Conservation (phyloP, 30 jellyfish, hydroid and myxozoan genomes). For the Clytia hemisphaerica region DNA sequence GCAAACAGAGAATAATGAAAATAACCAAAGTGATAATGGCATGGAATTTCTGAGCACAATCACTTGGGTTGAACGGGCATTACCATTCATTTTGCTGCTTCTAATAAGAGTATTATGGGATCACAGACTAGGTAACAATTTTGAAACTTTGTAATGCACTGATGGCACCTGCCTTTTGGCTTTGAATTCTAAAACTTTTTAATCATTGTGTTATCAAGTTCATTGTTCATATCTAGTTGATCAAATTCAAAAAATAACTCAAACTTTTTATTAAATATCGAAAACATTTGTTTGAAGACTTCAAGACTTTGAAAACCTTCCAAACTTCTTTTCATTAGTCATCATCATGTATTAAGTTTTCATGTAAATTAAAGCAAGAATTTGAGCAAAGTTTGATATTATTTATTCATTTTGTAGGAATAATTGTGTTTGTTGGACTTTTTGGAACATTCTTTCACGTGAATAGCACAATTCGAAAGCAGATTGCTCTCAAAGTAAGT, state of each 20-base stretch:
- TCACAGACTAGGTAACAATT: conserved; percentile 72
- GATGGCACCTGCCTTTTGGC: too few species aligned
- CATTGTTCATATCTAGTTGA: background rate
- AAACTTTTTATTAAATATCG: too few species aligned
- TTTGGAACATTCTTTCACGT: conserved; percentile 83
- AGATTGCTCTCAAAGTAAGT: conserved; percentile 76
- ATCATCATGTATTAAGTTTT: too few species aligned
- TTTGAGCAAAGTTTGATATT: too few species aligned
- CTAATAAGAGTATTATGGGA: conserved; percentile 90
- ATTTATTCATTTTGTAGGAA: conserved; percentile 60
- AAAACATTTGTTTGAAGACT: too few species aligned
- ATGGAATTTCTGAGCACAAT: conserved; percentile 80
- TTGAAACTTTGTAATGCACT: background rate
- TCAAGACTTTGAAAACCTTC: too few species aligned
- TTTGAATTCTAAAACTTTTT: too few species aligned
- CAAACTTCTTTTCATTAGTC: too few species aligned
- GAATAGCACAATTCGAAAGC: conserved; percentile 60
- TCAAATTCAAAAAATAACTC: too few species aligned
- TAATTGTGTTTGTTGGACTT: conserved; percentile 72
- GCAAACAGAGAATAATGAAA: conserved; percentile 32
- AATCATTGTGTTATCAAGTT: background rate
- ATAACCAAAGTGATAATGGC: conserved; percentile 44
- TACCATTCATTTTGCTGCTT: conserved; percentile 63
- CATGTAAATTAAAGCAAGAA: too few species aligned
- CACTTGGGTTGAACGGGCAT: conserved; percentile 78